Percentiles rank a stretch among this genome's conserved stretches.
Evolutionary conservation across 2,888 invertebrate genomes (phyloP).

Genomic region (Brenthis daphne): DNA sequence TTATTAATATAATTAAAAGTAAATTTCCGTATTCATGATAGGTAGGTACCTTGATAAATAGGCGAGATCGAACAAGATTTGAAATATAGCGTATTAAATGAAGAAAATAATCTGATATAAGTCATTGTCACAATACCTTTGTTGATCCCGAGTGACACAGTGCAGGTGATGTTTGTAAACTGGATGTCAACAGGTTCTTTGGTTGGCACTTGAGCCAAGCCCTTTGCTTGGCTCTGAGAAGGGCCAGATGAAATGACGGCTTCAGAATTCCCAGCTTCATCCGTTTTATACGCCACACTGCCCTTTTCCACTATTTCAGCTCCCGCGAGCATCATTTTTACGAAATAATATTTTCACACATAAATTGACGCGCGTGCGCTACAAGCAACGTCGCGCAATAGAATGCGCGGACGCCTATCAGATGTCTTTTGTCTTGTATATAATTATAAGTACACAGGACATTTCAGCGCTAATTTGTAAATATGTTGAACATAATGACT

Average conservation of each 20-base stretch:
- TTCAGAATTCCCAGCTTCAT: conserved; percentile 34
- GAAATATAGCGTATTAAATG: background rate
- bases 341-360: conserved; percentile 39
- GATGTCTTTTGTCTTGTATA: conserved; percentile 44
- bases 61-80: no score
- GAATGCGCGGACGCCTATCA: conserved; percentile 61
- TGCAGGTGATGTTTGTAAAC: conserved; percentile 88
- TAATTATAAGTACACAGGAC: conserved; percentile 34
- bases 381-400: conserved; percentile 51
- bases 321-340: conserved; percentile 74
- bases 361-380: conserved; percentile 58
- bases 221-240: conserved; percentile 39
- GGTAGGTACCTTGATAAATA: no score
- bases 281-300: conserved; percentile 57
- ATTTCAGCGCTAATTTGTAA: conserved; percentile 39
- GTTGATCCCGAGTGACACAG: conserved; percentile 86
- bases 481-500: conserved; percentile 30
- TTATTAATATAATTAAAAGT: no score
- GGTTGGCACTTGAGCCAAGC: conserved; percentile 55
- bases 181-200: conserved; percentile 85
- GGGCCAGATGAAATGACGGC: conserved; percentile 34
- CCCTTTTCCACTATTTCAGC: conserved; percentile 65
- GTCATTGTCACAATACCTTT: conserved; percentile 80
- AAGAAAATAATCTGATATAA: background rate
- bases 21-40: no score